Base-by-base conservation (phyloP, 2,888 invertebrate genomes). In the Criorhina ranunculi region DNA sequence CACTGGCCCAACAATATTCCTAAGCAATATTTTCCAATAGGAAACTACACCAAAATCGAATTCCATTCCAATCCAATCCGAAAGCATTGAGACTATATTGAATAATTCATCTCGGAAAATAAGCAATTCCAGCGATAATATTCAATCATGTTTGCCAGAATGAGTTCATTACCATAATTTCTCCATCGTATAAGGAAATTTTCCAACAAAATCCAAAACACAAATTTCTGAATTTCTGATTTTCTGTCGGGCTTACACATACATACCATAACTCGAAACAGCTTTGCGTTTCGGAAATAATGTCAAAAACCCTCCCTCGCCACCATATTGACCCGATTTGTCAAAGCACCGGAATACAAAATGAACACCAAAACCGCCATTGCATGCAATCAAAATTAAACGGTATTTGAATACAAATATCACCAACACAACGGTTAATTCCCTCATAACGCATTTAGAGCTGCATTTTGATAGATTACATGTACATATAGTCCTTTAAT, bases 151-250 rank as follows among this genome's bases (percentile, higher is more conserved):
- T 49, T 46, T 35, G 40, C 31, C 60, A 60, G 35, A 66, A 77
- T 72, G 33, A 60, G 12, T 12, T 51, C 60, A 83, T 83, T 83
- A 78, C 12, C 72, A 83, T 83, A 83, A 77, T 78, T 67, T 67
- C 29, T 55, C 33, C 40, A 46, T 75, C 46, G 37, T 8, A 35
- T 11, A 44, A 70, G 57, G 70, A 57, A 37, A 37, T 31, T 24
- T 40, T 17, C 8, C 15, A 24, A 24, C 24, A 24, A 24, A 24
- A 53, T 29, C 42, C 40, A 15, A 53, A 19, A 29, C 12, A 35
- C n/a, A 42, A 59, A 60, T 57, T 57, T 57, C 33, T 17, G 19
- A 51, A 51, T 51, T 31, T 51, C 12, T 5, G 51, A 24, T 24
- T 49, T 17, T 12, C 17, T 19, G 29, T 7, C 6, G 12, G 11